Conservation (phyloP, 2,113 vertebrate species). For the Leiothrix lutea region DNA sequence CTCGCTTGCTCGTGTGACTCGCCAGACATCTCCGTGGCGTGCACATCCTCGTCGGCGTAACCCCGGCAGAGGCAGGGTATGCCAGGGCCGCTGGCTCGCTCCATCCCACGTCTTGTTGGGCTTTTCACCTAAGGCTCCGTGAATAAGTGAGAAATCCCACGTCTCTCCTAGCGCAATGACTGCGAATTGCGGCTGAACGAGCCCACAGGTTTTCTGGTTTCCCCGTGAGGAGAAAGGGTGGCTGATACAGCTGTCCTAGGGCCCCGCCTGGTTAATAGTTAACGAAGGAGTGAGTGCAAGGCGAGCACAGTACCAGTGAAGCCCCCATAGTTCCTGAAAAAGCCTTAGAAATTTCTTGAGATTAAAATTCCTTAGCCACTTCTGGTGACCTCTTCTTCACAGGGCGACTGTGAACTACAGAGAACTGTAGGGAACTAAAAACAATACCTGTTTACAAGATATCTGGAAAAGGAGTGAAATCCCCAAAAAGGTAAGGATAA, state of each 20-base stretch:
- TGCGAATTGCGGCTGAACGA: rapidly evolving
- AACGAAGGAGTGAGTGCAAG: background rate
- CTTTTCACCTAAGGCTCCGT: background rate
- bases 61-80: background rate
- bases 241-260: background rate
- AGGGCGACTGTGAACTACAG: background rate
- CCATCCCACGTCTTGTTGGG: rapidly evolving
- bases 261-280: background rate
- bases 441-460: background rate
- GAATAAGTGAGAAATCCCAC: background rate
- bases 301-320: background rate
- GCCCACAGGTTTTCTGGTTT: background rate
- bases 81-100: background rate
- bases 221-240: background rate
- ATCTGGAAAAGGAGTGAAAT: background rate
- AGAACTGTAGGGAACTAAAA: background rate
- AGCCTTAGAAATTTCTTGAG: background rate
- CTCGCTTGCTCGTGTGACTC: rapidly evolving
- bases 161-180: background rate
- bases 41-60: rapidly evolving
- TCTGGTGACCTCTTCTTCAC: background rate
- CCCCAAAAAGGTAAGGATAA: background rate
- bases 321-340: background rate
- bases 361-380: background rate
- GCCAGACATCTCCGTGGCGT: rapidly evolving